Conservation (phyloP, 2,797 vertebrate species). For the Halcyon badia region DNA sequence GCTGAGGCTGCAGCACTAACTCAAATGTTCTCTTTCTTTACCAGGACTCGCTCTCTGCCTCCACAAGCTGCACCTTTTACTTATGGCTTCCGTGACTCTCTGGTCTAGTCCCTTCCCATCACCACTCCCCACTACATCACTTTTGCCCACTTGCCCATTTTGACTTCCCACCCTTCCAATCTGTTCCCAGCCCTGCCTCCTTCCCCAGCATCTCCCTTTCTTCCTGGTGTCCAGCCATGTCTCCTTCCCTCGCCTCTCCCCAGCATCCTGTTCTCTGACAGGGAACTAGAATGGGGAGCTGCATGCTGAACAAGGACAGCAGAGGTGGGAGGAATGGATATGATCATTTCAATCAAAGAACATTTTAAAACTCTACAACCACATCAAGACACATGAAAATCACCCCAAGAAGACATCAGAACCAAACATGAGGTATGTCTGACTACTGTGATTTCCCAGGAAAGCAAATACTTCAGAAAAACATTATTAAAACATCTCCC, state of each 20-base stretch:
- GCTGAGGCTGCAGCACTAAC: background rate
- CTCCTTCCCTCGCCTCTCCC: background rate
- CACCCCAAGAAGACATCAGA: background rate
- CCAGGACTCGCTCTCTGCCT: background rate
- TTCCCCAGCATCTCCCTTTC: background rate
- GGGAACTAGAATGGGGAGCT: background rate
- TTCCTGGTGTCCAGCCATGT: background rate
- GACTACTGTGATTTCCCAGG: background rate
- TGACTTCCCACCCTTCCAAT: background rate
- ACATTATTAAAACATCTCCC: conserved; percentile 12
- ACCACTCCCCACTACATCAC: background rate
- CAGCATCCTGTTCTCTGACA: background rate
- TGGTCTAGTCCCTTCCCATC: background rate
- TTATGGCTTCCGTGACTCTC: background rate
- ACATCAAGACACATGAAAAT: background rate
- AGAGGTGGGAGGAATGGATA: background rate
- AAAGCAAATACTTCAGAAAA: background rate
- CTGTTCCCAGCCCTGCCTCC: background rate
- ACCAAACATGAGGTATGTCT: background rate
- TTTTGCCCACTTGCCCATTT: background rate
- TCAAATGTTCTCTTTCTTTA: background rate
- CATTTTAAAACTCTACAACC: background rate
- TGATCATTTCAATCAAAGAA: background rate
- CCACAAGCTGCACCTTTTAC: background rate
- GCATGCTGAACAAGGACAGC: background rate